Evolutionary conservation across 2,797 vertebrate species (phyloP).

Genomic region (Labroides dimidiatus): DNA sequence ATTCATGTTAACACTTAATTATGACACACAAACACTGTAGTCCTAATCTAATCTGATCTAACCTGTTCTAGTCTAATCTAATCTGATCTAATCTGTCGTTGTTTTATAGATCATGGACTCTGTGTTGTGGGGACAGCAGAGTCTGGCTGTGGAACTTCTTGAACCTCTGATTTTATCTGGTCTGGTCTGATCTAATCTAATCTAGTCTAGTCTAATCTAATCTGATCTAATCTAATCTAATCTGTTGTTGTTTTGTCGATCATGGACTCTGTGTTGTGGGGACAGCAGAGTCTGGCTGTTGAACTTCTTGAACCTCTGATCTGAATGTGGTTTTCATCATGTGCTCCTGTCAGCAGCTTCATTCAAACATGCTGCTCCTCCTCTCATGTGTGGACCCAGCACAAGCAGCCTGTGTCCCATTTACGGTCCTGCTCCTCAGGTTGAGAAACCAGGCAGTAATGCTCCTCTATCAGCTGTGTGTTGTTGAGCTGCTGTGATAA

Average conservation of each 20-base stretch:
- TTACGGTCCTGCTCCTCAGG: background rate
- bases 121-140: too few relatives aligned
- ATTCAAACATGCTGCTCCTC: constrained; percentile 21
- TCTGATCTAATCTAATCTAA: background rate
- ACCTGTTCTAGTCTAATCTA: background rate
- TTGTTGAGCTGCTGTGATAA: background rate
- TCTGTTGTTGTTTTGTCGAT: background rate
- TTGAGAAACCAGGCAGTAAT: constrained; percentile 4
- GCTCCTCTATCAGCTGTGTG: constrained; percentile 15
- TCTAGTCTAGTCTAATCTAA: too few relatives aligned
- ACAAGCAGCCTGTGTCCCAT: constrained; percentile 16
- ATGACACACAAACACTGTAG: too few relatives aligned
- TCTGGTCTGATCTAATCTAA: too few relatives aligned
- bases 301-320: background rate
- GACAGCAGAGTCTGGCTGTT: background rate
- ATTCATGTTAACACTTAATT: too few relatives aligned
- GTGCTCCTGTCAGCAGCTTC: background rate
- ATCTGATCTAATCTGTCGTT: too few relatives aligned
- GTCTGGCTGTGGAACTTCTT: too few relatives aligned
- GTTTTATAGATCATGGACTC: too few relatives aligned
- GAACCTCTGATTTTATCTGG: too few relatives aligned
- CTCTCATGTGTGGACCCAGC: constrained; percentile 6
- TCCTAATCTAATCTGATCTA: background rate
- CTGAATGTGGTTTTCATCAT: background rate
- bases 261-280: background rate